These are phyloP conservation scores for Cheilosia variabilis DNA, from an alignment of 2,888 invertebrate genomes.

Conservation along the genomic window DNA sequence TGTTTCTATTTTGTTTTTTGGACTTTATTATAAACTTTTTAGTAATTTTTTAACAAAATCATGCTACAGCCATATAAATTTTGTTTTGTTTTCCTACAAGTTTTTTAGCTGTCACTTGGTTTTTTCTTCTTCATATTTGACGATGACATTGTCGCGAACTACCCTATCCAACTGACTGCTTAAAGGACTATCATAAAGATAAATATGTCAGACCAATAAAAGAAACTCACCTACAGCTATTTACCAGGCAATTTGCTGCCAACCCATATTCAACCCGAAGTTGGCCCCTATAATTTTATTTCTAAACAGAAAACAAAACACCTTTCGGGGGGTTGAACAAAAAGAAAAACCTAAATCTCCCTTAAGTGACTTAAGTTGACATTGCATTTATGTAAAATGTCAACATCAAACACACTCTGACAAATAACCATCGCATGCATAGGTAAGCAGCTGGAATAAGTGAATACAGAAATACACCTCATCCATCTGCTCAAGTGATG, in stretches of 20 bases:
- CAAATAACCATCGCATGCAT: slow-evolving; percentile 37
- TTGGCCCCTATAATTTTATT: neutral
- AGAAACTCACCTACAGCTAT: too few relatives aligned
- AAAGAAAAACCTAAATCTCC: slow-evolving; percentile 21
- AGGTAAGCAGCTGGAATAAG: slow-evolving; percentile 22
- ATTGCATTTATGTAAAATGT: slow-evolving; percentile 71
- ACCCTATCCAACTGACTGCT: too few relatives aligned
- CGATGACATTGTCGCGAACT: too few relatives aligned
- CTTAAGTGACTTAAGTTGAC: slow-evolving; percentile 69
- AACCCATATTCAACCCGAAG: neutral
- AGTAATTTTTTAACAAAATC: too few relatives aligned
- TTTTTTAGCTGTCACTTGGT: too few relatives aligned
- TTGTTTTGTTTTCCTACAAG: too few relatives aligned
- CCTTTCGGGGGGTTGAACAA: slow-evolving; percentile 18
- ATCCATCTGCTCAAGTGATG: slow-evolving; percentile 68
- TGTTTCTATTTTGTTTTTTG: too few relatives aligned
- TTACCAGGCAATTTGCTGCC: neutral
- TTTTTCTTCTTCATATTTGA: too few relatives aligned
- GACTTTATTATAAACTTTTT: too few relatives aligned
- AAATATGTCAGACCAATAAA: too few relatives aligned
- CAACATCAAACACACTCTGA: slow-evolving; percentile 60
- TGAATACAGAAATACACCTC: slow-evolving; percentile 44
- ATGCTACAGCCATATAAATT: too few relatives aligned
- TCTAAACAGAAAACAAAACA: neutral
- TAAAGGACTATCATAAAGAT: too few relatives aligned